Base-by-base conservation (phyloP, 92 coral and sea anemone genomes). In the Metridium senile region DNA sequence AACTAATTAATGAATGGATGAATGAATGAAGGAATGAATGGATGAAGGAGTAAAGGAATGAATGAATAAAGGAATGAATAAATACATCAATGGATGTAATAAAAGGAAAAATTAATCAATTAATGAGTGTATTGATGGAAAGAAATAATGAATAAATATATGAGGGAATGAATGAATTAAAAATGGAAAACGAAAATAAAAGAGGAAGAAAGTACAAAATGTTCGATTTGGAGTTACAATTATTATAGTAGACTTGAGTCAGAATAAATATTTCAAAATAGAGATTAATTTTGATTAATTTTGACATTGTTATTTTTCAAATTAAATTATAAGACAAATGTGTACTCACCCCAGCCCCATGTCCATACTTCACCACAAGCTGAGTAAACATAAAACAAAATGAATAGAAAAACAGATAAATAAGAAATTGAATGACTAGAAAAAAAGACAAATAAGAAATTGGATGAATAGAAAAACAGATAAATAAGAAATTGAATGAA, bases 321-420 rank as follows among this genome's bases (percentile, higher is more conserved):
- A 8, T 49, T 0, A 49, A 20, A 0, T 17, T 65, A 20, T 6
- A 51, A n/a, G 21, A 54, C 1, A 54, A 9, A 1, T 22, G 13
- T 21, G 23, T 31, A 59, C 90, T 82, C 72, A 91, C 97, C 98
- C 97, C 94, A 94, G 19, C 98, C 98, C 98, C 98, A 94, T 0
- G 97, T 92, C 97, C 93, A 94, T 32, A 94, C 84, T 70, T 87
- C 69, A 58, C 90, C 97, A 53, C 81, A 86, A 79, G 81, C 97
- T 91, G 74, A 25, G 33, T 29, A 11, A 51, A 32, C 23, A 19
- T 1, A 23, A 64, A 26, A 26, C 18, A 26, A 66, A 26, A 29
- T 54, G 27, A 17, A 21, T 32, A 20, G 8, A 39, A n/a, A n/a
- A 39, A 39, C 13, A 39, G 13, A 39, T 39, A 39, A 39, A 39